Evolutionary conservation across 2,113 vertebrate genomes (phyloP).

Genomic region (Gobiocypris rarus): DNA sequence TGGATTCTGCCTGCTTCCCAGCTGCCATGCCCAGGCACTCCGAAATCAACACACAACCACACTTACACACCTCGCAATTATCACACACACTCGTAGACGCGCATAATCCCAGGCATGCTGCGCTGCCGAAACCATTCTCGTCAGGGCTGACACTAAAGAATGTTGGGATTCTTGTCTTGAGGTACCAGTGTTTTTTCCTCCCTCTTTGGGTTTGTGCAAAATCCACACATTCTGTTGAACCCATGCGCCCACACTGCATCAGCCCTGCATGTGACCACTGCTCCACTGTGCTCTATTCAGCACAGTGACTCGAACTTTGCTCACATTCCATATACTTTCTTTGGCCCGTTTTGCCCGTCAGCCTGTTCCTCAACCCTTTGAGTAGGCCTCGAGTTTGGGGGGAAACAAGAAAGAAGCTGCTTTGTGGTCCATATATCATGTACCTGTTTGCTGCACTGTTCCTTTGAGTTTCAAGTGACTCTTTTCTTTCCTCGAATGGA

Average conservation of each 20-base stretch:
- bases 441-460: conserved; percentile 45
- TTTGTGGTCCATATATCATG: conserved; percentile 47
- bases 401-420: conserved; percentile 60
- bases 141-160: conserved; percentile 48
- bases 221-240: conserved; percentile 50
- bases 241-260: conserved; percentile 58
- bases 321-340: conserved; percentile 62
- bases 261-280: conserved; percentile 58
- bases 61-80: conserved; percentile 50
- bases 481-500: conserved; percentile 16
- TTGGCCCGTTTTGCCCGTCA: conserved; percentile 52
- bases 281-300: conserved; percentile 65
- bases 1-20: conserved; percentile 79
- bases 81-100: conserved; percentile 43
- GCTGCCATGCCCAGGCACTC: conserved; percentile 73
- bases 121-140: conserved; percentile 29
- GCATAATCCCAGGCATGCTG: conserved; percentile 46
- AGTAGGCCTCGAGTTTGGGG: conserved; percentile 14
- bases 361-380: conserved; percentile 58
- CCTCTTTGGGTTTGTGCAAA: conserved; percentile 35
- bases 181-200: conserved; percentile 39
- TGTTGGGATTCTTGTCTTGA: conserved; percentile 45
- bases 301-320: conserved; percentile 64
- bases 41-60: conserved; percentile 53
- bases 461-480: conserved; percentile 34